These are phyloP conservation scores for Lerema accius DNA, from an alignment of 1,140 invertebrate genomes.

Conservation along the genomic window DNA sequence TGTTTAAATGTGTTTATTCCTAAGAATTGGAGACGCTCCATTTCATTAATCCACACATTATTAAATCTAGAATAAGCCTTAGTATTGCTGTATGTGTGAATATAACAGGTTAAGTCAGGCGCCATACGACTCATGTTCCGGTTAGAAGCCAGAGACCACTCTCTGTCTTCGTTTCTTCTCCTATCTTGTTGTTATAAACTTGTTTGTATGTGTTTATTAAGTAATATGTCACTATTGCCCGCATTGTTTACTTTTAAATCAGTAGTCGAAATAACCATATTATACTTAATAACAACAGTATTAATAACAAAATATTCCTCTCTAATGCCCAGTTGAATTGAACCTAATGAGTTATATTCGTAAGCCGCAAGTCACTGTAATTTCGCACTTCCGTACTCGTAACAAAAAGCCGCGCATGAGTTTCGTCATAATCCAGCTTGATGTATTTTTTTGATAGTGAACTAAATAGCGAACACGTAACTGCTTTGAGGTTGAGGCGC, in stretches of 20 bases:
- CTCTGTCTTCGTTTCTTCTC: too few relatives aligned
- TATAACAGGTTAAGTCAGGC: too few relatives aligned
- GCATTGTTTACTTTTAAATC: too few relatives aligned
- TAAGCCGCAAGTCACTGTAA: conserved; percentile 44
- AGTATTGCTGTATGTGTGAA: too few relatives aligned
- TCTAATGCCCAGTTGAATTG: conserved; percentile 31
- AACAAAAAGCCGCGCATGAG: conserved; percentile 50
- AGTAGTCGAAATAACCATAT: too few relatives aligned
- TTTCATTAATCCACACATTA: conserved; percentile 8
- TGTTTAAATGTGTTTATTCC: too few relatives aligned
- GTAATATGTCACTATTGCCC: too few relatives aligned
- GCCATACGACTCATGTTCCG: too few relatives aligned
- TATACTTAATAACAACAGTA: neutral
- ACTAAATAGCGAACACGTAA: conserved; percentile 34
- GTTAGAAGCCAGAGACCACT: too few relatives aligned
- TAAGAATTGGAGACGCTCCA: neutral
- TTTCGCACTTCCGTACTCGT: conserved; percentile 55
- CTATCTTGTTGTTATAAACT: too few relatives aligned
- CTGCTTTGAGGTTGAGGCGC: conserved; percentile 12
- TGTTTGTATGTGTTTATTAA: too few relatives aligned
- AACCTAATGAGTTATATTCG: conserved; percentile 47
- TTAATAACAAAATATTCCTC: conserved; percentile 13
- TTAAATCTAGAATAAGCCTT: too few relatives aligned
- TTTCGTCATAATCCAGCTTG: conserved; percentile 48
- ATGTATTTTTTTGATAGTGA: conserved; percentile 41